A percentile compares a stretch with the other conserved stretches of the same genome.
Conservation (phyloP, 2,888 invertebrate species). For the Pachycephus smyrnensis region DNA sequence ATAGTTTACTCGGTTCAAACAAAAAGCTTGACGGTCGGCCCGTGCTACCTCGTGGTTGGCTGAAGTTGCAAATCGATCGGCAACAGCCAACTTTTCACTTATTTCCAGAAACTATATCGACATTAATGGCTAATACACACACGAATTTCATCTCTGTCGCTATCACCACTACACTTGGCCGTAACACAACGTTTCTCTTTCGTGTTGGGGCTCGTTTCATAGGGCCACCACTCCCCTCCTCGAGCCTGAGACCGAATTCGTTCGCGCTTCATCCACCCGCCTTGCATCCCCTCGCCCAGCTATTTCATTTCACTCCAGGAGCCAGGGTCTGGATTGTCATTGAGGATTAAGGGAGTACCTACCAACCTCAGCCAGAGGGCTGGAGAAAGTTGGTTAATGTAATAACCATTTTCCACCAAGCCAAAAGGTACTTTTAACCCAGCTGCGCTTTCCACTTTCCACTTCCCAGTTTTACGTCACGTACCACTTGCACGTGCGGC, state of each 20-base stretch:
- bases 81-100: not conserved
- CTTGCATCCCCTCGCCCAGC: not conserved
- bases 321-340: conserved; percentile 24
- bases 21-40: not conserved
- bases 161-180: not conserved
- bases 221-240: not conserved
- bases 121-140: not conserved
- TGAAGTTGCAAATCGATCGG: not conserved
- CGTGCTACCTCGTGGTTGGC: not conserved
- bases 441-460: conserved; percentile 2
- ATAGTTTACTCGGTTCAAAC: not conserved
- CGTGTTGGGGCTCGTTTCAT: not conserved
- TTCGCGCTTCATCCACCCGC: not conserved
- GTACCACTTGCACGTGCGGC: not conserved
- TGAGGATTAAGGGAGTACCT: conserved; percentile 22
- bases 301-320: conserved; percentile 12
- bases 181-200: not conserved
- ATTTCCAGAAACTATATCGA: not conserved
- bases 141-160: not conserved
- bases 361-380: conserved; percentile 6
- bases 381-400: conserved; percentile 30
- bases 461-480: not conserved
- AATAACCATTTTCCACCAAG: conserved; percentile 29
- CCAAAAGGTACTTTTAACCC: conserved; percentile 13
- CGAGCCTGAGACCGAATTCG: not conserved